phyloP scores from a whole-genome alignment of 2,888 invertebrate genomes.

The Polydrusus tereticollis region DNA sequence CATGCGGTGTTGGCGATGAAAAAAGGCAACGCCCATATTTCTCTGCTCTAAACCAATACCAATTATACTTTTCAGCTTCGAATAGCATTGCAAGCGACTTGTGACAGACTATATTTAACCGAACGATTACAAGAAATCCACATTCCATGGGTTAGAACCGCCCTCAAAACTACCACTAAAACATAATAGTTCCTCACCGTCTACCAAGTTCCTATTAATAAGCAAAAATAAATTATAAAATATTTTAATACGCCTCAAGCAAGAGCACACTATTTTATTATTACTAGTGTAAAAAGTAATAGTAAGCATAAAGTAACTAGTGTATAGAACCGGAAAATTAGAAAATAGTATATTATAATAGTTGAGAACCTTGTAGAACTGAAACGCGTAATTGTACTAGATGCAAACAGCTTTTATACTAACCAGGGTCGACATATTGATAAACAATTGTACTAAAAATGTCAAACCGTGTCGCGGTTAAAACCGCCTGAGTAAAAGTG shows the following conservation, averaged over 20 bases:
- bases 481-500: slow-evolving; percentile 7
- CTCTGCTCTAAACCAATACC: slow-evolving; percentile 6
- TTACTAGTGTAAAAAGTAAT: slow-evolving; percentile 20
- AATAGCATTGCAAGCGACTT: neutral
- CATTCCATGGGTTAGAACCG: slow-evolving; percentile 44
- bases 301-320: neutral
- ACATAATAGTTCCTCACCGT: slow-evolving; percentile 46
- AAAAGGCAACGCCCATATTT: too few relatives aligned
- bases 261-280: slow-evolving; percentile 40
- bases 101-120: neutral
- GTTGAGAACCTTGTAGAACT: neutral
- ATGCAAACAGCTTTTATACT: too few relatives aligned
- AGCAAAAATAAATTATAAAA: slow-evolving; percentile 36
- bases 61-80: neutral
- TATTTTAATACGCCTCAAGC: slow-evolving; percentile 27
- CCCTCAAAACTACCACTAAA: slow-evolving; percentile 17
- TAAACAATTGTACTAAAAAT: neutral
- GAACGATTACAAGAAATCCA: slow-evolving; percentile 10
- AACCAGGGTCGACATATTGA: too few relatives aligned
- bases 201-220: slow-evolving; percentile 50
- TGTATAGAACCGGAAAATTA: too few relatives aligned
- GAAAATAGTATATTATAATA: too few relatives aligned
- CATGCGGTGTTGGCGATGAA: too few relatives aligned
- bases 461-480: neutral
- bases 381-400: neutral